Conservation (phyloP, 2,797 vertebrate genomes). For the Holocentrus rufus region DNA sequence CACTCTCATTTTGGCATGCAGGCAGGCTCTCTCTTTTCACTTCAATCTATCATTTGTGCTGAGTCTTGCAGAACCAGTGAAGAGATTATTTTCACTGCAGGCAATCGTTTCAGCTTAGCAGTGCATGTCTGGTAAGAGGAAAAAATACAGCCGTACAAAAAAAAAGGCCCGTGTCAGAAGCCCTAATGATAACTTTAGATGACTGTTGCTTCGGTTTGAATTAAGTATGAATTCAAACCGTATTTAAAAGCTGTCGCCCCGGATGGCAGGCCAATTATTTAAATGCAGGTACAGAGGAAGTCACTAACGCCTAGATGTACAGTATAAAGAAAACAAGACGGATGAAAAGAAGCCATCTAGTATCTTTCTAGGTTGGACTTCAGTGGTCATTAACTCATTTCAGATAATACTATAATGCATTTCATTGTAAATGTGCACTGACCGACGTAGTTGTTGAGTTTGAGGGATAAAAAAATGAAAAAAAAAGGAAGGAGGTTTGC, state of each 20-base stretch:
- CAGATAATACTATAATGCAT: conserved; percentile 50
- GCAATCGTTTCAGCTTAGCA: conserved; percentile 75
- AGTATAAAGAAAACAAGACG: conserved; percentile 39
- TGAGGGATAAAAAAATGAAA: conserved; percentile 23
- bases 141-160: conserved; percentile 57
- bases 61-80: conserved; percentile 73
- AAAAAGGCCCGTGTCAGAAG: conserved; percentile 60
- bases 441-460: conserved; percentile 25
- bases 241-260: conserved; percentile 52
- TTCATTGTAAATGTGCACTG: conserved; percentile 57
- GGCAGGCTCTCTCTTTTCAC: conserved; percentile 61
- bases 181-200: conserved; percentile 61
- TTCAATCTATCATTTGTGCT: conserved; percentile 77
- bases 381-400: conserved; percentile 35
- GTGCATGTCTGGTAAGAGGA: conserved; percentile 72
- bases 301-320: conserved; percentile 37
- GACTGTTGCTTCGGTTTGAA: conserved; percentile 61
- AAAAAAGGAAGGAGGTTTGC: conserved; percentile 1
- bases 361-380: conserved; percentile 30
- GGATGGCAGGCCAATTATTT: conserved; percentile 53
- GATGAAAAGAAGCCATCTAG: conserved; percentile 18
- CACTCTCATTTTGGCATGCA: conserved; percentile 68
- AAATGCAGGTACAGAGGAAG: conserved; percentile 43
- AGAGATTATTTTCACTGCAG: conserved; percentile 76
- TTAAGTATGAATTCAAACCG: conserved; percentile 50